Evolutionary conservation across 2,113 vertebrate species (phyloP), one percentile per base, ranked within the genome.

Genomic region (Pipra filicauda): DNA sequence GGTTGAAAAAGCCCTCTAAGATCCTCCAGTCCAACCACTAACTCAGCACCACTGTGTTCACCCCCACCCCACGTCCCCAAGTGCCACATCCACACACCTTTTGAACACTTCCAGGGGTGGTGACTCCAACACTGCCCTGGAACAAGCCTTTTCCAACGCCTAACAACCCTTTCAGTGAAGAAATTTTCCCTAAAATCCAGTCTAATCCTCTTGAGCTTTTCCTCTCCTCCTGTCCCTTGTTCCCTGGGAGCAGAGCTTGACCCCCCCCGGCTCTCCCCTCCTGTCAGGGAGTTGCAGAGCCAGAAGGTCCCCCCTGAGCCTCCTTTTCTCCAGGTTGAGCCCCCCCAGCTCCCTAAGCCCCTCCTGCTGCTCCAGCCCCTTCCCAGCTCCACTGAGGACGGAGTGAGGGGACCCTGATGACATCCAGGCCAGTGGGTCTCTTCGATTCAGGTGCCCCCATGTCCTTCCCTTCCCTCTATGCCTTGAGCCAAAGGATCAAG

Each of bases 211-310:
- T 37, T 44, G 37, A 58, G 18, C 0, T 0, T 73, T 58, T 1
- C 8, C 11, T 49, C 18, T 33, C 4, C 0, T 41, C 43, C 43
- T 73, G 39, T 70, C 22, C 48, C n/a, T 57, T 54, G 39, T 35
- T 3, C 43, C 9, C 51, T 65, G 67, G 41, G 26, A 73, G 58
- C 31, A 65, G 26, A 80, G 31, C 22, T 31, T 0, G 4, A 41
- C 3, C 1, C 21, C 8, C 8, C 7, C 6, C 0, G 0, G 24
- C 24, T 80, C 13, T 1, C n/a, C 14, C 9, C 21, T 65, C 35
- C 85, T 66, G 58, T 21, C 67, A 80, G 67, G 84, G 57, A 88
- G 11, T 6, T 43, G 31, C 35, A 88, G 67, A 80, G 43, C 18
- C 35, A 80, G 1, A 49, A 27, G 35, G 44, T 15, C 3, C 31